Conservation (phyloP, 2,888 invertebrate species). For the Lamellibrachia satsuma region DNA sequence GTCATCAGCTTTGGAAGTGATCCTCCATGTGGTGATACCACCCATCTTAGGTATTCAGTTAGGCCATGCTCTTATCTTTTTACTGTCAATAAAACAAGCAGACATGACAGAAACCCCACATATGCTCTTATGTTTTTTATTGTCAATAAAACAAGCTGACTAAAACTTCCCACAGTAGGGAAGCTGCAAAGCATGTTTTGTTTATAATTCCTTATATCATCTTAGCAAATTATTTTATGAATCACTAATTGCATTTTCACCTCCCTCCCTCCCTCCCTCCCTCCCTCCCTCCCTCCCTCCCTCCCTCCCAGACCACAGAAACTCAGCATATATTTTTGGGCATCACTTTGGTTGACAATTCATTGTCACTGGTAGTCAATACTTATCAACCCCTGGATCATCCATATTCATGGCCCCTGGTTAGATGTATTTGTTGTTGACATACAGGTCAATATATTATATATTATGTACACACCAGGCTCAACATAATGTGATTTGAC, state of each 20-base stretch:
- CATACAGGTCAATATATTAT: not conserved
- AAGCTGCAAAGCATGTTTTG: not conserved
- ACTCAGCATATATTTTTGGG: not conserved
- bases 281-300: too few species aligned
- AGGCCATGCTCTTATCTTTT: not conserved
- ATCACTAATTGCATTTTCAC: not conserved
- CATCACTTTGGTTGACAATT: not conserved
- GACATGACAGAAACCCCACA: not conserved
- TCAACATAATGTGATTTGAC: not conserved
- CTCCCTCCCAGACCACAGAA: too few species aligned
- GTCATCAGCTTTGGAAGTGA: too few species aligned
- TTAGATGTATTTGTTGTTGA: not conserved
- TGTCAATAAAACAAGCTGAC: not conserved
- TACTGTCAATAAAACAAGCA: not conserved
- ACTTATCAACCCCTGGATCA: not conserved
- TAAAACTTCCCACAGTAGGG: not conserved
- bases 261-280: too few species aligned
- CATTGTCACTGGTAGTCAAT: not conserved
- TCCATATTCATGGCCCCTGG: not conserved
- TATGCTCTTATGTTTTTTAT: not conserved
- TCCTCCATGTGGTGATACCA: not conserved
- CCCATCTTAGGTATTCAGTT: not conserved
- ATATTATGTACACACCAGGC: not conserved
- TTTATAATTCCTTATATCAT: not conserved
- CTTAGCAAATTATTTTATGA: not conserved